Evolutionary conservation across 2,113 vertebrate species (phyloP).

Genomic region (Nycticebus coucang): DNA sequence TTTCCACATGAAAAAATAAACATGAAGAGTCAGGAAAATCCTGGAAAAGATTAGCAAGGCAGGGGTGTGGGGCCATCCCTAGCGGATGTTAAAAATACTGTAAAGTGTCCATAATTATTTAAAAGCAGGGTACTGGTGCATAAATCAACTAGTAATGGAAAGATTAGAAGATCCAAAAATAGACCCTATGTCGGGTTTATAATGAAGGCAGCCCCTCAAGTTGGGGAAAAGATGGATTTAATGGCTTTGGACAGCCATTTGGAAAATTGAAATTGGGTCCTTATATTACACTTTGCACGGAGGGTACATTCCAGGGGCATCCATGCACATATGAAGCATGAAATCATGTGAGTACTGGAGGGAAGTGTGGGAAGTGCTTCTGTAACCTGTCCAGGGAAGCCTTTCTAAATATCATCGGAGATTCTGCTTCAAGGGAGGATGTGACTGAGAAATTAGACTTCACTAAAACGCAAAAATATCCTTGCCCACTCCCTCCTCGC

Average conservation of each 20-base stretch:
- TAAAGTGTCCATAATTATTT: background rate
- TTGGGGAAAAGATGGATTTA: background rate
- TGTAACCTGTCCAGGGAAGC: background rate
- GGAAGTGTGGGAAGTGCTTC: background rate
- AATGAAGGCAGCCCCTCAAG: background rate
- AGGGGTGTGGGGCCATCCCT: background rate
- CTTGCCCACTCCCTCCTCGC: background rate
- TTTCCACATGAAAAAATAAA: slow-evolving; percentile 14
- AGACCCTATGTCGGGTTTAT: background rate
- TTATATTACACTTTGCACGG: background rate
- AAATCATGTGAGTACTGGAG: background rate
- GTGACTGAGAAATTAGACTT: background rate
- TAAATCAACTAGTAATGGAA: background rate
- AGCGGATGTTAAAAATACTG: slow-evolving; percentile 11
- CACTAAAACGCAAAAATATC: background rate
- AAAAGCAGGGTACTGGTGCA: background rate
- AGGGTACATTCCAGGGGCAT: background rate
- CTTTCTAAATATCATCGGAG: background rate
- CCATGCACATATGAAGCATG: background rate
- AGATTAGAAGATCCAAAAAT: background rate
- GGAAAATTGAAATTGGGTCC: background rate
- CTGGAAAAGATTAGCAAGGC: background rate
- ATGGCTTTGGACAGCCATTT: background rate
- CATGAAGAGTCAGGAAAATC: background rate
- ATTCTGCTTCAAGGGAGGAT: background rate